Base-by-base conservation (phyloP, 2,797 vertebrate genomes). In the Brachymystax lenok region DNA sequence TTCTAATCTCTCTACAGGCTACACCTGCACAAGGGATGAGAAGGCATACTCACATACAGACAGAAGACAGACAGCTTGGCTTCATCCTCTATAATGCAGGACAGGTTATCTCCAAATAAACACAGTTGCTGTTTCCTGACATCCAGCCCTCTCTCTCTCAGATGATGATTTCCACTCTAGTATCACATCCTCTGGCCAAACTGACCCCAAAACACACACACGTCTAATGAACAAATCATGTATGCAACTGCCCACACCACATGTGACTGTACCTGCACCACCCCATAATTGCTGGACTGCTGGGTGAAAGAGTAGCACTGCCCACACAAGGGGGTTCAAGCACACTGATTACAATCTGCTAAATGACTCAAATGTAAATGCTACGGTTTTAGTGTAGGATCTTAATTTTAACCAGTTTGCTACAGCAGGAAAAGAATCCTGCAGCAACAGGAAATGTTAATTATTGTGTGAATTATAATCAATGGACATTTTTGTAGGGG, bases 51-150 rank as follows among this genome's bases (percentile, higher is more conserved):
- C 72, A 76, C 28, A 30, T 76, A 73, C 68, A 78, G 40, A 46
- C 75, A 80, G 63, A 74, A 77, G 74, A 71, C 85, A 83, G 73
- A 77, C 72, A 79, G 54, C 59, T 77, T 71, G 56, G 75, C 76
- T 67, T 74, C 2, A 46, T 46, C 10, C 12, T 3, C 40, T 46
- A 12, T 46, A 3, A 46, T 46, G 40, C 40, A 46, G 10, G 40
- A 46, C 40, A 46, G 40, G 40, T 46, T 46, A 46, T 46, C 10
- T 46, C 40, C 10, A 46, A 46, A 46, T 10, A 46, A 46, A 46
- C 40, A 46, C 40, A 3, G 40, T 46, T 10, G 40, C 2, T 46
- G 40, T 13, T 46, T 46, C 40, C 40, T 46, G 40, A 46, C 40
- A 46, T 13, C 40, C 40, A 46, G 40, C 40, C 40, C 33, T 33